Conservation (phyloP, 2,797 vertebrate species). For the Florisuga fusca region DNA sequence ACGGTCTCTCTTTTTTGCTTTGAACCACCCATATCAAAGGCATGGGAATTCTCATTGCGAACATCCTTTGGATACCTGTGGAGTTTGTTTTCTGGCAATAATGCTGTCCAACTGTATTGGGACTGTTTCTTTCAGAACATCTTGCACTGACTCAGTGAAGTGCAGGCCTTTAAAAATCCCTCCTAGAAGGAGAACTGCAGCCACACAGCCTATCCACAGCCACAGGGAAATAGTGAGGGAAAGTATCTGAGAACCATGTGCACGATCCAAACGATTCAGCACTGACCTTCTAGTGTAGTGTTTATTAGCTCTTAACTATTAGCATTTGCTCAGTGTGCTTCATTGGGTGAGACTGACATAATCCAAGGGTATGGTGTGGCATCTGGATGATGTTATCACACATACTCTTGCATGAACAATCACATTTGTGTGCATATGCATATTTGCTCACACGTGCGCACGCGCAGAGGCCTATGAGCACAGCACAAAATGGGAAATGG, state of each 20-base stretch:
- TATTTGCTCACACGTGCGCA: background rate
- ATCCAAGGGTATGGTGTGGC: conserved; percentile 49
- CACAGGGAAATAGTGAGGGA: background rate
- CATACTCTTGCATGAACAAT: conserved; percentile 7
- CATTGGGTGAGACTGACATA: conserved; percentile 70
- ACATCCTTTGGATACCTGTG: conserved; percentile 38
- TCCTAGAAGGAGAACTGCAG: conserved; percentile 6
- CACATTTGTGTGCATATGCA: background rate
- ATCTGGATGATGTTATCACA: conserved; percentile 72
- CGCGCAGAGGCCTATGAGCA: background rate
- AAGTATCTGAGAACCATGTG: conserved; percentile 57
- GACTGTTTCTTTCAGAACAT: background rate
- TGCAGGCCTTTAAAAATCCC: conserved; percentile 18
- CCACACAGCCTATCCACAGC: background rate
- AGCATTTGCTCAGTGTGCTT: conserved; percentile 69
- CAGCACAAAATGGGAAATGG: background rate
- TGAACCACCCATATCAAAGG: conserved; percentile 12
- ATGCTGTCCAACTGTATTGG: background rate
- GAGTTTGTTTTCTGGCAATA: conserved; percentile 24
- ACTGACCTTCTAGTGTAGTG: conserved; percentile 66
- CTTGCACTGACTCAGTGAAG: conserved; percentile 29
- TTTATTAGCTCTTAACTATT: conserved; percentile 75
- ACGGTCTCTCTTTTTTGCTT: background rate
- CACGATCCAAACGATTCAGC: conserved; percentile 57
- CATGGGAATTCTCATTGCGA: background rate